Evolutionary conservation across 2,797 vertebrate genomes (phyloP).

Genomic region (Heteromormyrus szaboi): DNA sequence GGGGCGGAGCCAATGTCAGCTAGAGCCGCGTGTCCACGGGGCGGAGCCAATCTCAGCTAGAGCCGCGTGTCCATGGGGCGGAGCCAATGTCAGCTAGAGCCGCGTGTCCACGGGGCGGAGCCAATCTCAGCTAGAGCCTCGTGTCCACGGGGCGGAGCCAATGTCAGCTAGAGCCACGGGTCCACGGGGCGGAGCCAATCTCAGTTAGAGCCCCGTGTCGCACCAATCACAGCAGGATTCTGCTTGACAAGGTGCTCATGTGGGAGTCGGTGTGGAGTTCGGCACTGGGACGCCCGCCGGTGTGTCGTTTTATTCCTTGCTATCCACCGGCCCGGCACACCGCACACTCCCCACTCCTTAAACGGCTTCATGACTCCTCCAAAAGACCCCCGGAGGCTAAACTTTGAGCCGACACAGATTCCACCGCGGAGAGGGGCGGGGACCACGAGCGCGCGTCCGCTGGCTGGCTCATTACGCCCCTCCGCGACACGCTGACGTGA

Average conservation of each 20-base stretch:
- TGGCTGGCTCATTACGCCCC: not conserved
- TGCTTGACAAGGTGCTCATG: not conserved
- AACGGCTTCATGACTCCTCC: not conserved
- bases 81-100: not conserved
- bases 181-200: not conserved
- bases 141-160: not conserved
- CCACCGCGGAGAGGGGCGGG: not conserved
- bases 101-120: not conserved
- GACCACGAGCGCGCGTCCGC: not conserved
- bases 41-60: too few species aligned
- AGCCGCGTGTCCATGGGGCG: not conserved
- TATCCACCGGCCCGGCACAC: not conserved
- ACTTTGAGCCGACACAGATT: not conserved
- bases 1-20: too few species aligned
- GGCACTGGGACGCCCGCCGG: not conserved
- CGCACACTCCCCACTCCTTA: not conserved
- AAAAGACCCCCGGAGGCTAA: not conserved
- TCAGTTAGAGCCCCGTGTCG: not conserved
- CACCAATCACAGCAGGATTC: not conserved
- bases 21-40: too few species aligned
- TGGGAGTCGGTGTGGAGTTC: not conserved
- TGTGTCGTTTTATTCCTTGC: not conserved
- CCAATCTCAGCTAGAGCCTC: not conserved
- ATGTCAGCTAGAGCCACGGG: not conserved
- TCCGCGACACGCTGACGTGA: not conserved